Evolutionary conservation across 2,888 invertebrate species (phyloP).

Genomic region (Linyphia triangularis): DNA sequence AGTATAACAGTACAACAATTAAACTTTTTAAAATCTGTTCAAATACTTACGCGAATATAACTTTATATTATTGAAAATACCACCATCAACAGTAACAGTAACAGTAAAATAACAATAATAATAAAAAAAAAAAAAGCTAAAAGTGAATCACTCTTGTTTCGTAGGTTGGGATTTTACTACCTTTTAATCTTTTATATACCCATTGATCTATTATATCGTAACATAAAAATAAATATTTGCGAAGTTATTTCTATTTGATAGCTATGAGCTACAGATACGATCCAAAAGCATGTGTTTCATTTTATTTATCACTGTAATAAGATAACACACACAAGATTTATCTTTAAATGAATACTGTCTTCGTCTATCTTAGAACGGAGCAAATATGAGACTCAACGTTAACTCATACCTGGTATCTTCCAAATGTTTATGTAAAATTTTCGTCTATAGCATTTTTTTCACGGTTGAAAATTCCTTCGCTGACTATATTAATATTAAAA

Average conservation of each 20-base stretch:
- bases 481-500: slow-evolving; percentile 9
- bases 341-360: background rate
- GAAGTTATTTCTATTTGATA: slow-evolving; percentile 23
- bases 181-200: too few species aligned
- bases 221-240: slow-evolving; percentile 32
- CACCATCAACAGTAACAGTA: too few species aligned
- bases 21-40: too few species aligned
- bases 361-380: background rate
- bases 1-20: too few species aligned
- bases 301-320: slow-evolving; percentile 31
- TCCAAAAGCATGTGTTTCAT: slow-evolving; percentile 7
- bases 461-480: background rate
- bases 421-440: background rate
- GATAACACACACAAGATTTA: slow-evolving; percentile 8
- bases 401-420: background rate
- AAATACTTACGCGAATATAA: too few species aligned
- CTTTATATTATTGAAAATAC: too few species aligned
- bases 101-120: too few species aligned
- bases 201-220: background rate
- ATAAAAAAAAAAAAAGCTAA: too few species aligned
- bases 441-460: background rate
- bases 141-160: too few species aligned
- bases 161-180: too few species aligned
- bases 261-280: slow-evolving; percentile 18
- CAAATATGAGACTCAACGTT: slow-evolving; percentile 11